A percentile compares a stretch with the other conserved stretches of the same genome.
phyloP scores from a whole-genome alignment of 1,140 invertebrate species.

The Dendrolimus kikuchii region DNA sequence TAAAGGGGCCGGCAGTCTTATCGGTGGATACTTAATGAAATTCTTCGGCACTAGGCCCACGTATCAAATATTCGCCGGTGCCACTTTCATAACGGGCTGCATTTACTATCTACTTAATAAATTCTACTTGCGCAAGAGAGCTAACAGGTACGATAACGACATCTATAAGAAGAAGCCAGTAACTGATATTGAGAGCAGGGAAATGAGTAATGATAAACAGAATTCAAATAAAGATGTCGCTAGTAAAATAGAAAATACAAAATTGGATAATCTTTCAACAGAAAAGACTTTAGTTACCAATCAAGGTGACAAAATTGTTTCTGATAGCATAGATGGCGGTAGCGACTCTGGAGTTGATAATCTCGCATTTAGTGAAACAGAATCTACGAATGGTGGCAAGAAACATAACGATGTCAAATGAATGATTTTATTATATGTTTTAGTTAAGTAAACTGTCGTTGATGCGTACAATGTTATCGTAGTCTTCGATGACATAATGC shows the following conservation, averaged over 20 bases:
- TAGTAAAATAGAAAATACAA: slow-evolving; percentile 27
- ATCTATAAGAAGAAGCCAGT: slow-evolving; percentile 68
- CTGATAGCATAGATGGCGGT: slow-evolving; percentile 53
- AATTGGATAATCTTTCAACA: slow-evolving; percentile 17
- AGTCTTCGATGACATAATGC: no score
- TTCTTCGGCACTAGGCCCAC: slow-evolving; percentile 80
- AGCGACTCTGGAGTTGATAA: slow-evolving; percentile 68
- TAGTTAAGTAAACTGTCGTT: background rate
- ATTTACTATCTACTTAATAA: slow-evolving; percentile 82
- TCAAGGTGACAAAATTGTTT: slow-evolving; percentile 20
- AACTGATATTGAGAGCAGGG: slow-evolving; percentile 35
- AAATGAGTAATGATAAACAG: slow-evolving; percentile 50
- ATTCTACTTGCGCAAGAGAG: slow-evolving; percentile 75
- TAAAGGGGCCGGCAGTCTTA: slow-evolving; percentile 82
- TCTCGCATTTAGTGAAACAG: slow-evolving; percentile 60
- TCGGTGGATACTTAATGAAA: slow-evolving; percentile 85
- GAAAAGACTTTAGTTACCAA: slow-evolving; percentile 17
- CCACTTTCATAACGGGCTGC: slow-evolving; percentile 76
- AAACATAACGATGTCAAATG: slow-evolving; percentile 15
- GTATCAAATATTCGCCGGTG: slow-evolving; percentile 80
- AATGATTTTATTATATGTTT: background rate
- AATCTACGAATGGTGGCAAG: slow-evolving; percentile 21
- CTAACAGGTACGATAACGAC: slow-evolving; percentile 67
- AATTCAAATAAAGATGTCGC: slow-evolving; percentile 41
- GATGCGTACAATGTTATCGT: no score